These are phyloP conservation scores for Glandiceps talaboti DNA, from an alignment of 53 echinoderm and acorn worm species.

Conservation along the genomic window DNA sequence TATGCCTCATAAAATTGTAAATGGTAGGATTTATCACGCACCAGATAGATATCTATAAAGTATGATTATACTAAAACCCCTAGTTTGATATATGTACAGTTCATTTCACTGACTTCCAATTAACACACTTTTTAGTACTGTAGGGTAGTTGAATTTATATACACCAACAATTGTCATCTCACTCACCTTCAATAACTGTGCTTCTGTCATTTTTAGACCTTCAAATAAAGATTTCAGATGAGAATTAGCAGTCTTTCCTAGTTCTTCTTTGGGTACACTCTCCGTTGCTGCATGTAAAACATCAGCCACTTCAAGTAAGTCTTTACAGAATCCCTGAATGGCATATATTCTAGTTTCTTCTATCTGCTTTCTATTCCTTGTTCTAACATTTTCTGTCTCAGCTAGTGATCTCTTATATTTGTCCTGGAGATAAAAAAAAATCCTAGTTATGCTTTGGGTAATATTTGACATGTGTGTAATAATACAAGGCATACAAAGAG, in stretches of 20 bases:
- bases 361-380: slow-evolving; percentile 61
- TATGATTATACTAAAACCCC: too few species aligned
- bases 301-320: slow-evolving; percentile 84
- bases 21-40: too few species aligned
- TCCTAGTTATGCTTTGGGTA: too few species aligned
- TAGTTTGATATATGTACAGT: too few species aligned
- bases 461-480: neutral
- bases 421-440: slow-evolving; percentile 39
- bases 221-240: slow-evolving; percentile 67
- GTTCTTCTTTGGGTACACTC: slow-evolving; percentile 71
- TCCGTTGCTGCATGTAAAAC: slow-evolving; percentile 61
- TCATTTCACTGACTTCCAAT: too few species aligned
- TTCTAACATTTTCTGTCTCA: slow-evolving; percentile 85
- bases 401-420: slow-evolving; percentile 92
- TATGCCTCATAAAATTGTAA: too few species aligned
- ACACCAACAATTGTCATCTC: too few species aligned
- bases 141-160: too few species aligned
- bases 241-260: slow-evolving; percentile 31
- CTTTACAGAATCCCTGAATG: slow-evolving; percentile 94
- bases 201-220: slow-evolving; percentile 85
- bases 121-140: too few species aligned
- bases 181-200: slow-evolving; percentile 81
- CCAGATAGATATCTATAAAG: too few species aligned
- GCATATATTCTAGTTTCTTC: slow-evolving; percentile 80
- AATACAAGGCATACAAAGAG: neutral